Base-by-base conservation (phyloP, 2,113 vertebrate genomes). In the Saccopteryx leptura region DNA sequence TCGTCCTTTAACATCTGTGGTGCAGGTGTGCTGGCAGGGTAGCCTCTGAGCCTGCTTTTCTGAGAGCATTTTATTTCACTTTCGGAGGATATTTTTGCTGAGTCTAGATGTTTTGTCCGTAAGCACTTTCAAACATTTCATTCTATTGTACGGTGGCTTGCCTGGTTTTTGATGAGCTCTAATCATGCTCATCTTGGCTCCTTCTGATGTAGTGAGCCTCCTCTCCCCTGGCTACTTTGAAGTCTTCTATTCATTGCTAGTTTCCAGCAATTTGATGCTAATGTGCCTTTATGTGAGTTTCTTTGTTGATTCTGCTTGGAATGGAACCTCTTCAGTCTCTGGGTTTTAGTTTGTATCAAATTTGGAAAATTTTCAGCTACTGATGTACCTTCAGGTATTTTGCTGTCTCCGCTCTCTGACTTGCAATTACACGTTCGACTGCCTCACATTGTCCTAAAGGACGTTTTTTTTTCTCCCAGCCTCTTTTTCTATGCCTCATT, bases 211-310 rank as follows among this genome's bases (percentile, higher is more conserved):
- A 56, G 74, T 23, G 12, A 80, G 18, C 5, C n/a, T 48, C 52
- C 26, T 58, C 75, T 4, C 28, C 69, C 28, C 60, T 26, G 26
- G 74, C 31, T 33, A 39, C 82, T 91, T 68, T 52, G 31, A 58
- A 91, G 66, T 88, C 79, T 85, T 88, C 50, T 91, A 21, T 79
- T 89, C 12, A 61, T 88, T 26, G 31, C 12, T 48, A 7, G 17
- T 76, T 81, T 90, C 76, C 24, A 17, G 79, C 33, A 52, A 61
- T 76, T 86, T 86, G 61, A 82, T 33, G 89, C 68, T 86, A 21
- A 71, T 28, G 26, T 56, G 23, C 24, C 46, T 81, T 75, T 46
- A 74, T 12, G 6, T 56, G 46, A 23, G 50, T 90, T 72, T 76
- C 80, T 76, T 71, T 66, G 31, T 83, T 79, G 60, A 56, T 50